Evolutionary conservation across 2,797 vertebrate genomes (phyloP).

Genomic region (Paratrypauchen microcephalus): DNA sequence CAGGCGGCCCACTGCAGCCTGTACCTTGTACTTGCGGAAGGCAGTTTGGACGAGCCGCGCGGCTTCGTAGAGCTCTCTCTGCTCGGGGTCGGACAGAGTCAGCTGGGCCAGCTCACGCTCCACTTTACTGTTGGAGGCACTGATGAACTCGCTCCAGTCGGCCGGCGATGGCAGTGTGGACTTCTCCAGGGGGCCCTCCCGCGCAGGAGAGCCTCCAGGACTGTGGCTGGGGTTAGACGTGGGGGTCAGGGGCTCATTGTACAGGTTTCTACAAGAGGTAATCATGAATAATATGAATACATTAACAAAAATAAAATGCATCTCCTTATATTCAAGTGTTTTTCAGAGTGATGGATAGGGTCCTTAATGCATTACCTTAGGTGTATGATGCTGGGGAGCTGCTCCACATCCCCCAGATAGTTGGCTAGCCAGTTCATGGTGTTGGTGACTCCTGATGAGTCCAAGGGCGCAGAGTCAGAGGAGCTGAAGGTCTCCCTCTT

Average conservation of each 20-base stretch:
- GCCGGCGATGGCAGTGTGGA: conserved; percentile 89
- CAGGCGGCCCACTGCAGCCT: conserved; percentile 55
- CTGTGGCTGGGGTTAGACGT: conserved; percentile 93
- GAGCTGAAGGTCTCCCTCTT: conserved; percentile 92
- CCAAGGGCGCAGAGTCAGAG: conserved; percentile 81
- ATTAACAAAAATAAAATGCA: background rate
- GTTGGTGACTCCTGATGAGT: conserved; percentile 85
- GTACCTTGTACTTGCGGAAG: conserved; percentile 99
- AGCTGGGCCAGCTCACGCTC: conserved; percentile 97
- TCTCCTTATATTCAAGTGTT: background rate
- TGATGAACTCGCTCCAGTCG: conserved; percentile 98
- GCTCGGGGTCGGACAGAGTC: conserved; percentile 96
- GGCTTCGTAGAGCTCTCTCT: conserved; percentile 97
- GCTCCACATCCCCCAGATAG: conserved; percentile 95
- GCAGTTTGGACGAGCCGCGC: conserved; percentile 97
- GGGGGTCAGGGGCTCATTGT: conserved; percentile 89
- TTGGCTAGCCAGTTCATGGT: conserved; percentile 99
- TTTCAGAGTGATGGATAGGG: background rate
- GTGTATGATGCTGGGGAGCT: conserved; percentile 91
- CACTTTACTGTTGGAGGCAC: conserved; percentile 94
- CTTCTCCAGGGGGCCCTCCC: conserved; percentile 87
- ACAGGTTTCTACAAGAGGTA: conserved; percentile 83
- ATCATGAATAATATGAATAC: background rate
- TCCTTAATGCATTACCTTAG: conserved; percentile 77
- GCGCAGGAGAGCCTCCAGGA: conserved; percentile 86